Evolutionary conservation across 2,797 vertebrate species (phyloP).

Genomic region (Crocidura indochinensis): DNA sequence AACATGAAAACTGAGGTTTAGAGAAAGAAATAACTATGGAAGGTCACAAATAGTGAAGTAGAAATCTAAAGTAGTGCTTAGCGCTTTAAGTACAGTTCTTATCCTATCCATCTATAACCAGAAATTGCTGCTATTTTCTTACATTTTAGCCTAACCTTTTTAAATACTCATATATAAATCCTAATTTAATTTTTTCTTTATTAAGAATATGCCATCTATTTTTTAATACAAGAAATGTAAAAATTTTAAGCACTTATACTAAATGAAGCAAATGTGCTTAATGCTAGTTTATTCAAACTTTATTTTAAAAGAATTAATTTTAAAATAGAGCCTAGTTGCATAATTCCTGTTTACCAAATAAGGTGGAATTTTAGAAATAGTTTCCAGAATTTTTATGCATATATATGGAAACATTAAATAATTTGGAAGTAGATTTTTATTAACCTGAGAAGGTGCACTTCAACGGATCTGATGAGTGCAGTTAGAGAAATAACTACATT

Average conservation of each 20-base stretch:
- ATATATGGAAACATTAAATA: constrained; percentile 2
- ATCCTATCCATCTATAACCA: background rate
- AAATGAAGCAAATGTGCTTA: constrained; percentile 44
- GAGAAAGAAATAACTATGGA: background rate
- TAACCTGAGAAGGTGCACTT: background rate
- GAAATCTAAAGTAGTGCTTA: constrained; percentile 53
- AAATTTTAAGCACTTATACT: constrained; percentile 58
- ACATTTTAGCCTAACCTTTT: constrained; percentile 36
- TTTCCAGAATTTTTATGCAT: constrained; percentile 40
- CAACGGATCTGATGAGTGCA: background rate
- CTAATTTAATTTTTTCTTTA: constrained; percentile 42
- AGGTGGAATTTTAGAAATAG: constrained; percentile 43
- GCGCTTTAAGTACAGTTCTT: constrained; percentile 21
- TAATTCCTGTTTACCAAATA: constrained; percentile 1
- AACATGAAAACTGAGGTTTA: background rate
- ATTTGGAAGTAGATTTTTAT: background rate
- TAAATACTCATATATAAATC: constrained; percentile 25
- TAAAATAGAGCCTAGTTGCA: background rate
- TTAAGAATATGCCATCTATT: constrained; percentile 44
- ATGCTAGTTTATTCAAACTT: background rate
- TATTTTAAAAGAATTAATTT: too few species aligned
- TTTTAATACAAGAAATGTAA: constrained; percentile 23
- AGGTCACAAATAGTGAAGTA: constrained; percentile 1
- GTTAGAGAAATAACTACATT: too few species aligned
- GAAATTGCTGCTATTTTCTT: constrained; percentile 25